Base-by-base conservation (phyloP, 2,888 invertebrate species). In the Gibbula magus region DNA sequence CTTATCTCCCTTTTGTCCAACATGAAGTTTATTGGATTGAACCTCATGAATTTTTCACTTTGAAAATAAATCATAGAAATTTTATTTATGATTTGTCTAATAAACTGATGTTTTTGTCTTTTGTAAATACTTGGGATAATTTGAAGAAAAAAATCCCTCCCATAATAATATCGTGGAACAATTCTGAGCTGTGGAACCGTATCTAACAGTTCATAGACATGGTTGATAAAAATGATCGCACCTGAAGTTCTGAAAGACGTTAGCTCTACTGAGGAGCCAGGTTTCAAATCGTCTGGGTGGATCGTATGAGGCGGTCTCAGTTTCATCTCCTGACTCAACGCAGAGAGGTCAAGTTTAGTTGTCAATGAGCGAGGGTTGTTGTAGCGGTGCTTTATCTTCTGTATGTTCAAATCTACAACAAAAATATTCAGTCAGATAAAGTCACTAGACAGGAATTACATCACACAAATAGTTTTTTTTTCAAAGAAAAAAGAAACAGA, bases 341-440 rank as follows among this genome's bases (percentile, higher is more conserved):
- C 86, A 8, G 89, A 80, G 35, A 91, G 81, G 80, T 91, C 90
- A 7, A 91, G 76, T 78, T 85, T 88, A 0, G 89, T 90, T 51
- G 87, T 87, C 51, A 91, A 75, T 8, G 88, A 86, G 16, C 89
- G 85, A 0, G 91, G 89, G 78, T 87, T 89, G 83, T 90, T 90
- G 79, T 91, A 91, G 32, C 87, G 82, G 20, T 86, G 86, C 77
- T 89, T 89, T 18, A 86, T 79, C 75, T 88, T 91, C 75, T 89
- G 88, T 18, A 91, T 82, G 18, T 82, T 85, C 10, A 83, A 83
- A 83, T 89, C 91, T 90, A 84, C 18, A 84, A 84, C n/a, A 82
- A 61, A 75, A 70, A 32, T n/a, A 56, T n/a, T 5, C 7, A n/a
- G 1, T 4, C 10, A 56, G 13, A 56, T n/a, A 25, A 56, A 16